Evolutionary conservation across 2,113 vertebrate genomes (phyloP).

Genomic region (Oncorhynchus nerka): DNA sequence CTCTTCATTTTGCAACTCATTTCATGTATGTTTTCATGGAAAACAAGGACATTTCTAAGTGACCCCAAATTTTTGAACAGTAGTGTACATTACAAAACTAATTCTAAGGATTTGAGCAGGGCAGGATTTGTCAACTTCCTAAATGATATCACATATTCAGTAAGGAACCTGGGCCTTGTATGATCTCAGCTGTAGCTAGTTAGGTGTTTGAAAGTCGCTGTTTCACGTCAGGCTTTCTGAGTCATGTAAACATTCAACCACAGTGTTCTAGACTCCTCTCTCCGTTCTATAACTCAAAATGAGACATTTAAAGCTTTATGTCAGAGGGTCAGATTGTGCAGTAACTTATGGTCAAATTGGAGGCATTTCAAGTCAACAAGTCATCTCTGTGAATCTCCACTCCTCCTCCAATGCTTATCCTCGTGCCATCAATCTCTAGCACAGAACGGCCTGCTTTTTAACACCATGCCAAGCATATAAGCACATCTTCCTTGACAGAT

Average conservation of each 20-base stretch:
- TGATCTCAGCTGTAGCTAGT: constrained; percentile 58
- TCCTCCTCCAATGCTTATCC: constrained; percentile 5
- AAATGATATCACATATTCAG: constrained; percentile 31
- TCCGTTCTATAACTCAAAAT: constrained; percentile 6
- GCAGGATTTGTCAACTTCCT: constrained; percentile 19
- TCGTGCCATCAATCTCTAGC: constrained; percentile 40
- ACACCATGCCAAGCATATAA: constrained; percentile 49
- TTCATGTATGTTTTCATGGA: too few species aligned
- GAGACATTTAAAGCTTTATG: too few species aligned
- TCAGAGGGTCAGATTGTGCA: too few species aligned
- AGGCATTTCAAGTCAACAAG: constrained; percentile 27
- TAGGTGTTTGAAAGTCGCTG: constrained; percentile 58
- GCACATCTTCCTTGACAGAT: constrained; percentile 32
- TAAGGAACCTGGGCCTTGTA: constrained; percentile 65
- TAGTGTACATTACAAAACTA: background rate
- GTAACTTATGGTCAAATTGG: constrained; percentile 32
- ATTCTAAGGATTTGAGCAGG: background rate
- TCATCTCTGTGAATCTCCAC: constrained; percentile 39
- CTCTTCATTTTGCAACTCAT: too few species aligned
- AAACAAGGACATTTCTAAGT: too few species aligned
- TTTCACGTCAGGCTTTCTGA: constrained; percentile 49
- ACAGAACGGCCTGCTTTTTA: constrained; percentile 56
- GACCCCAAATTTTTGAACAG: too few species aligned
- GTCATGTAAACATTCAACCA: constrained; percentile 49
- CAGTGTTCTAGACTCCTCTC: background rate